phyloP scores from a whole-genome alignment of 2,888 invertebrate genomes.

The Slavum lentiscoides region DNA sequence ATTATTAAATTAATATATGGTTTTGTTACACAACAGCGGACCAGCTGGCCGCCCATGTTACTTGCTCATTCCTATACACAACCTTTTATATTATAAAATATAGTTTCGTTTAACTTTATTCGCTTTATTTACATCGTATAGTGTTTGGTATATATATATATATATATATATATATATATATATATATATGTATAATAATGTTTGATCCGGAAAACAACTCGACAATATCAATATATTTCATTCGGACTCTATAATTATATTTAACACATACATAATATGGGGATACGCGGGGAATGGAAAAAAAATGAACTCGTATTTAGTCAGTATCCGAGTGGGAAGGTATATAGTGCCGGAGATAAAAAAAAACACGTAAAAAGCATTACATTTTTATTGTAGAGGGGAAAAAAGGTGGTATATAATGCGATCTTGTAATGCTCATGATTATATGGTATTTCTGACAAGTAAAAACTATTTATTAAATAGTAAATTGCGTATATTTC shows the following conservation, averaged over 20 bases:
- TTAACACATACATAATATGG: slow-evolving; percentile 3
- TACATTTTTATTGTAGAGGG: background rate
- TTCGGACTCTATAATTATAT: slow-evolving; percentile 37
- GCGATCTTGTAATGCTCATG: background rate
- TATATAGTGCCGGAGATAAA: background rate
- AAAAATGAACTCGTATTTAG: slow-evolving; percentile 33
- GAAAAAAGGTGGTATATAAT: background rate
- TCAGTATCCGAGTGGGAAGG: slow-evolving; percentile 35
- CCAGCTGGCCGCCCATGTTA: background rate
- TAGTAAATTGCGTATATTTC: background rate
- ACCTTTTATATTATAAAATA: background rate
- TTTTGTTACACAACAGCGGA: slow-evolving; percentile 19
- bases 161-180: background rate
- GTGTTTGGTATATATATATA: slow-evolving; percentile 17
- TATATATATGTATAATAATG: slow-evolving; percentile 9
- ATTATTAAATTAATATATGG: slow-evolving; percentile 8
- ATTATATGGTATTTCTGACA: slow-evolving; percentile 16
- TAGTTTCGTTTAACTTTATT: slow-evolving; percentile 29
- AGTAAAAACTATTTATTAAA: slow-evolving; percentile 3
- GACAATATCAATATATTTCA: slow-evolving; percentile 33
- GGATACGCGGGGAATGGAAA: background rate
- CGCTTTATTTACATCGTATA: slow-evolving; percentile 23
- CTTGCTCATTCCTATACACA: slow-evolving; percentile 15
- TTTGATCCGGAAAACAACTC: slow-evolving; percentile 33
- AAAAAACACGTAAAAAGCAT: slow-evolving; percentile 34